Evolutionary conservation across 2,113 vertebrate genomes (phyloP), one percentile per base, ranked within the genome.

Genomic region (Apodemus sylvaticus): DNA sequence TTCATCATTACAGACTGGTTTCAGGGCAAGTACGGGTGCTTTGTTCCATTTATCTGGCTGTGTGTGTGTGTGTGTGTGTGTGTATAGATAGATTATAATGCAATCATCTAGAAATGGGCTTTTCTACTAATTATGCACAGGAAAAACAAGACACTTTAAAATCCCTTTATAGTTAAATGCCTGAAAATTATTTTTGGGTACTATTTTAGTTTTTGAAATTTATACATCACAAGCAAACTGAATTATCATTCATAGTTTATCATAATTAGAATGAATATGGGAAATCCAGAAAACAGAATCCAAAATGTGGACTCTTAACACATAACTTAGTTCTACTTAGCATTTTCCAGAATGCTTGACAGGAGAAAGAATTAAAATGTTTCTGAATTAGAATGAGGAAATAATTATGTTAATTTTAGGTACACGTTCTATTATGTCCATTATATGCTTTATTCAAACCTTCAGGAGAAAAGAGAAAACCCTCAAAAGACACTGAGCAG

Each of bases 1-100:
- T 98, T 96, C 96, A 98, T 98, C 98, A 99, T 98, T 98, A 98
- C 48, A 96, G 93, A 74, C 91, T 98, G 98, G 97, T 98, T 98
- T 98, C 97, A 98, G 97, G 97, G 96, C 96, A 98, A 98, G 96
- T 96, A 97, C 98, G 98, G 97, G 98, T 98, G 97, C 96, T 98
- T 95, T 97, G 98, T 98, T 99, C 98, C 98, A 98, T 97, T 98
- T 98, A 99, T 91, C 87, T 98, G 97, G 97, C 94, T 98, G 96
- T 95, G 6, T 26, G 62, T 64, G 62, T 64, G 26, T 64, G 62
- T 64, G 26, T 64, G 62, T 64, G 64, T 66, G 64, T 66, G 29
- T 31, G 22, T 22, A 12, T 60, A 60, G 58, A 60, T 60, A 58
- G 55, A 58, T 58, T 53, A 96, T 95, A 95, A 83, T 79, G 91